Evolutionary conservation across 2,888 invertebrate genomes (phyloP).

Genomic region (Apoda limacodes): DNA sequence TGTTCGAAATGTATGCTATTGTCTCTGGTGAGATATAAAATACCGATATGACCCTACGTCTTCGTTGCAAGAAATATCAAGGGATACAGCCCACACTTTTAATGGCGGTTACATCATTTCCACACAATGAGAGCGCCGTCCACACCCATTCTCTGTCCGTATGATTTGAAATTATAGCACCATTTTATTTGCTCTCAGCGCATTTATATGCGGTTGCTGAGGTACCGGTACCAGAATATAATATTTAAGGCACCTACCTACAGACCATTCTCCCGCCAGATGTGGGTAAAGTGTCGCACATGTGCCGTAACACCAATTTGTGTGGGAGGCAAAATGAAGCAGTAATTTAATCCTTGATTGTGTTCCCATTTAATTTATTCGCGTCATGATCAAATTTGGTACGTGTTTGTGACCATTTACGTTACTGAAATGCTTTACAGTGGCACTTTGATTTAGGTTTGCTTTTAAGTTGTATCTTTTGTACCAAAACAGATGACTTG

Average conservation of each 20-base stretch:
- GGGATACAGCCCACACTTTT: slow-evolving; percentile 69
- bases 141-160: slow-evolving; percentile 71
- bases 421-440: slow-evolving; percentile 34
- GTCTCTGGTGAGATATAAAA: slow-evolving; percentile 66
- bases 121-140: slow-evolving; percentile 70
- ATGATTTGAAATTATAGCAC: slow-evolving; percentile 71
- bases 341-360: slow-evolving; percentile 68
- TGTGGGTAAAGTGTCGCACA: slow-evolving; percentile 48
- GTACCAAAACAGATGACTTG: slow-evolving; percentile 23
- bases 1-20: slow-evolving; percentile 64
- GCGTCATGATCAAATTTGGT: slow-evolving; percentile 63
- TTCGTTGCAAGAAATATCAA: slow-evolving; percentile 69
- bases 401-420: slow-evolving; percentile 57
- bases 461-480: slow-evolving; percentile 29
- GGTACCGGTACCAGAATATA: slow-evolving; percentile 59
- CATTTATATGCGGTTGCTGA: slow-evolving; percentile 65
- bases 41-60: slow-evolving; percentile 68
- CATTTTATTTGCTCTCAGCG: slow-evolving; percentile 67
- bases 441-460: slow-evolving; percentile 39
- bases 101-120: slow-evolving; percentile 71
- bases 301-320: slow-evolving; percentile 47
- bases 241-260: slow-evolving; percentile 58
- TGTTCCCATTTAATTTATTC: slow-evolving; percentile 65
- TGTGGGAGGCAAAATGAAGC: slow-evolving; percentile 63
- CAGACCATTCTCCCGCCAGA: slow-evolving; percentile 28